These are phyloP conservation scores for Pipistrellus kuhlii DNA, from an alignment of 2,797 vertebrate genomes.

Conservation along the genomic window DNA sequence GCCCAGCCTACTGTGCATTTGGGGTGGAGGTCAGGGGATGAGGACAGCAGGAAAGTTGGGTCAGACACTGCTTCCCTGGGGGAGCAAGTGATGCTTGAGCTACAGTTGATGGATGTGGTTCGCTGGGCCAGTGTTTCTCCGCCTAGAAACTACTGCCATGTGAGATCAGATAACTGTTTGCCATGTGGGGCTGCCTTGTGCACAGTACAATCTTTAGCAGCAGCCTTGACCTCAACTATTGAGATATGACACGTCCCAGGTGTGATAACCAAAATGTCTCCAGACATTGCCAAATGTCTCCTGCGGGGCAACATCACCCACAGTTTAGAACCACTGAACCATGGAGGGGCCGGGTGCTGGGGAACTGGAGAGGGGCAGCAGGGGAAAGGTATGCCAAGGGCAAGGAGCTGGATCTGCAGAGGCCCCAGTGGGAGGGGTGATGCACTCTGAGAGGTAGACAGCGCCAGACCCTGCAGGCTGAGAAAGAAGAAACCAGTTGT, in stretches of 20 bases:
- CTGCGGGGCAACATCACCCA: background rate
- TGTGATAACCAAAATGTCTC: background rate
- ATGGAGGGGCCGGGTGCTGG: background rate
- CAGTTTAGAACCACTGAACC: background rate
- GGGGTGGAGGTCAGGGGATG: background rate
- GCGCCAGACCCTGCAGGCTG: background rate
- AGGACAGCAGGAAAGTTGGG: background rate
- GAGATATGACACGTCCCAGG: background rate
- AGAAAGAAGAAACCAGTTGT: slow-evolving; percentile 16
- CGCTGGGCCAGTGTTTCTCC: background rate
- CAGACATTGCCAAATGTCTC: background rate
- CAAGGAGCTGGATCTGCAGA: background rate
- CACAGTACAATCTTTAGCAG: background rate
- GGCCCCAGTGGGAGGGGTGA: background rate
- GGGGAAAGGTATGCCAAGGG: background rate
- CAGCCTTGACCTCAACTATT: background rate
- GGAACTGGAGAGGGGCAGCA: background rate
- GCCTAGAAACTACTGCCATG: background rate
- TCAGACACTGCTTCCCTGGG: accelerated
- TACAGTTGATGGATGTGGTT: background rate
- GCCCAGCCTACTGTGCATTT: background rate
- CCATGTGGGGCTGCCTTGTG: background rate
- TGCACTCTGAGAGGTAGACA: background rate
- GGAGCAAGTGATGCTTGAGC: background rate
- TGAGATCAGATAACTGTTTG: background rate